These are phyloP conservation scores for Muricea muricata DNA, from an alignment of 92 coral and sea anemone genomes.

Conservation along the genomic window DNA sequence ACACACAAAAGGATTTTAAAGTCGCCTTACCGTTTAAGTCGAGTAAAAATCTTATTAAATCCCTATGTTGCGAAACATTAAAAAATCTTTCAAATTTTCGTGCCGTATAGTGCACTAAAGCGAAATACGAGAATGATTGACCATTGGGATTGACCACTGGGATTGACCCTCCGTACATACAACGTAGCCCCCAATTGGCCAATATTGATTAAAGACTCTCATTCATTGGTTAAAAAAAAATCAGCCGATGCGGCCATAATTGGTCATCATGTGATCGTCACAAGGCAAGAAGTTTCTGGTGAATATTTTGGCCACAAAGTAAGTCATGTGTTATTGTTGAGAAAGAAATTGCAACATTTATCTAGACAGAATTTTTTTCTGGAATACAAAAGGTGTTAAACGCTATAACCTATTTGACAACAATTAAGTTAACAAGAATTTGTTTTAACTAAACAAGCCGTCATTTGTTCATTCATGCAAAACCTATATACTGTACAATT, in stretches of 20 bases:
- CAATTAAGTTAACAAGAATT: neutral
- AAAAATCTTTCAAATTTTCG: no score
- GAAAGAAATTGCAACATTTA: no score
- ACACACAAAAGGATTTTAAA: neutral
- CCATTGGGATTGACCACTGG: no score
- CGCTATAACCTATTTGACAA: no score
- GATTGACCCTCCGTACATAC: no score
- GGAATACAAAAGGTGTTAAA: no score
- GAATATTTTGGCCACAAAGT: neutral
- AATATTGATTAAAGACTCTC: neutral
- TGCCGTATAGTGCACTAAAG: neutral
- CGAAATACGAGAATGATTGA: neutral
- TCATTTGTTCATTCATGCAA: neutral
- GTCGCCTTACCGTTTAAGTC: neutral
- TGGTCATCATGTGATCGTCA: neutral
- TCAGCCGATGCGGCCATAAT: neutral
- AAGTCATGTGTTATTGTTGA: no score
- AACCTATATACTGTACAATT: neutral
- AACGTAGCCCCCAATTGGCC: conserved; percentile 21
- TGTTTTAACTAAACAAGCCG: neutral
- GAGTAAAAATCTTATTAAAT: neutral
- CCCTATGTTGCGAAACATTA: neutral
- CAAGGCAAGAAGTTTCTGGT: conserved; percentile 1
- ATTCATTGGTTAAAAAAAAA: conserved; percentile 36
- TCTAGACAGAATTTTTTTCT: no score